Percentiles rank a stretch among this genome's conserved stretches.
Conservation (phyloP, 2,888 invertebrate genomes). For the Frankliniella fusca region DNA sequence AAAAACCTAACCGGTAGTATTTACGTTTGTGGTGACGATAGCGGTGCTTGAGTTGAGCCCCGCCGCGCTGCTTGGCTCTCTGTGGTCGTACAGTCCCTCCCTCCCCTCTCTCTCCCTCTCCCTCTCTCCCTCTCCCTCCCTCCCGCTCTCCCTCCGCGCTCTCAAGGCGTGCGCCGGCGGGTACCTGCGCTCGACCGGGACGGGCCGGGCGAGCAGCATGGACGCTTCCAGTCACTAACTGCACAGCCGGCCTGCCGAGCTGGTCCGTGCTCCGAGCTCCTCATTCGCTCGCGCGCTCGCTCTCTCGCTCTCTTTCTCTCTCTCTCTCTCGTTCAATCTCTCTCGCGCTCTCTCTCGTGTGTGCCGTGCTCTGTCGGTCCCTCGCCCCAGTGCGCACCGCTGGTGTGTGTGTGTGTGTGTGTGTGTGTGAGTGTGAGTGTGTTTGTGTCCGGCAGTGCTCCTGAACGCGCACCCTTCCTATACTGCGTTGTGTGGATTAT, state of each 20-base stretch:
- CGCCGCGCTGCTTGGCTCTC: too few relatives aligned
- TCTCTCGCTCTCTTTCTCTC: background rate
- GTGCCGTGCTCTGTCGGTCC: too few relatives aligned
- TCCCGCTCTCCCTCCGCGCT: background rate
- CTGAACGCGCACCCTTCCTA: too few relatives aligned
- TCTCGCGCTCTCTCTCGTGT: too few relatives aligned
- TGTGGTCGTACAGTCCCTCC: background rate
- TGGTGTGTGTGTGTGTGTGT: background rate
- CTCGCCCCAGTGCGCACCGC: too few relatives aligned
- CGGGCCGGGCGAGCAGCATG: background rate
- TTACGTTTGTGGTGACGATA: too few relatives aligned
- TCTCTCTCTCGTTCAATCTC: too few relatives aligned
- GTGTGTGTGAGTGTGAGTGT: background rate
- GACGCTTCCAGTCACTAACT: slow-evolving; percentile 18
- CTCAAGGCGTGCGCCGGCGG: background rate
- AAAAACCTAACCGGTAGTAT: too few relatives aligned
- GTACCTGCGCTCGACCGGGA: background rate
- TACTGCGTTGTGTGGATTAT: too few relatives aligned
- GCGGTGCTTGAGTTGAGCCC: too few relatives aligned
- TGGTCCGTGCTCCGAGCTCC: background rate
- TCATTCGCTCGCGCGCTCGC: background rate
- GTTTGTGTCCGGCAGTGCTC: too few relatives aligned
- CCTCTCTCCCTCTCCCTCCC: background rate
- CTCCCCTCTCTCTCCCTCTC: background rate
- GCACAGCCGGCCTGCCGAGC: background rate